These are phyloP conservation scores for Umimayanthus chanpuru DNA, from an alignment of 92 coral and sea anemone species.

Conservation along the genomic window DNA sequence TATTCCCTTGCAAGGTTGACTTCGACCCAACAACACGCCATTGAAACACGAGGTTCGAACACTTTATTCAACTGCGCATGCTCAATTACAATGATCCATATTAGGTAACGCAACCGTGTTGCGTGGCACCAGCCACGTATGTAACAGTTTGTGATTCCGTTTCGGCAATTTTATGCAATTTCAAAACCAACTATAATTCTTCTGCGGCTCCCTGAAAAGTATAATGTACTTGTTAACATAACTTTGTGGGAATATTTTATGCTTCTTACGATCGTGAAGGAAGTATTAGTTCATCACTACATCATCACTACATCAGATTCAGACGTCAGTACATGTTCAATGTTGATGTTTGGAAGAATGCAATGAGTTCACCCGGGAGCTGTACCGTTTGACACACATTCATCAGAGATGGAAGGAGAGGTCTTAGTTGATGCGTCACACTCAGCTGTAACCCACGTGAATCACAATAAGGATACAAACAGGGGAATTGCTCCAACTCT, in stretches of 20 bases:
- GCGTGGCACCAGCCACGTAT: no score
- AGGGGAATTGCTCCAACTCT: neutral
- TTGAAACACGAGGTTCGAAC: no score
- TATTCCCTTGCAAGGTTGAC: no score
- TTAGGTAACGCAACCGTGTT: no score
- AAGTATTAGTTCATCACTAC: no score
- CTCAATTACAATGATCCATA: no score
- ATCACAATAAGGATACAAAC: neutral
- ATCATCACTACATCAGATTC: no score
- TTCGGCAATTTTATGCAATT: neutral
- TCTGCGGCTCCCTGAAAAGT: neutral
- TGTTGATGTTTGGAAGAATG: neutral
- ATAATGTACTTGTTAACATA: no score
- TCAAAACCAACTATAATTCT: neutral
- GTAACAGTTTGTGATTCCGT: neutral
- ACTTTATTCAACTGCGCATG: no score
- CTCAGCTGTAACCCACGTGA: neutral
- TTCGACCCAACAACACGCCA: no score
- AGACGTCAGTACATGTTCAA: no score
- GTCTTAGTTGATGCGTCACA: neutral
- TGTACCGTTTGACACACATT: neutral
- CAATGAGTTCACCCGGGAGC: neutral
- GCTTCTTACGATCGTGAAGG: neutral
- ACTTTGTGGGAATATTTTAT: neutral
- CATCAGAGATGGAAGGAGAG: slow-evolving; percentile 6